Percentiles rank a stretch among this genome's conserved stretches.
Evolutionary conservation across 2,113 vertebrate species (phyloP).

Genomic region (Xenotilapia longispinis): DNA sequence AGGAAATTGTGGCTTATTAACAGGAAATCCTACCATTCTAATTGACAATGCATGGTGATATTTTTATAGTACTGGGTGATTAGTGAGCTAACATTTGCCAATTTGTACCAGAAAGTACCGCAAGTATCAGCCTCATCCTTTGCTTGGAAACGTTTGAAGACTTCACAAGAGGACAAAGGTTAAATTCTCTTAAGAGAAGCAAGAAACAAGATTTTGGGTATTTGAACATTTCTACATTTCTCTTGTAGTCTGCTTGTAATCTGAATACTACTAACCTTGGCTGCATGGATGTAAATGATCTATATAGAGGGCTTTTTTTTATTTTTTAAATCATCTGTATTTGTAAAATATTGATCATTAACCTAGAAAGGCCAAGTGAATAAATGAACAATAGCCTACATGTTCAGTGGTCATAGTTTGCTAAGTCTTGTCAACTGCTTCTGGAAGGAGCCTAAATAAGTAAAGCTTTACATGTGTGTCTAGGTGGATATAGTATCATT

Average conservation of each 20-base stretch:
- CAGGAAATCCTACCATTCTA: background rate
- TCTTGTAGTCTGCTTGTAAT: background rate
- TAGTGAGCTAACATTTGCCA: background rate
- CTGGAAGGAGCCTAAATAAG: background rate
- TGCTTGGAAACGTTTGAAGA: background rate
- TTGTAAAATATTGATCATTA: background rate
- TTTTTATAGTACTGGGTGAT: background rate
- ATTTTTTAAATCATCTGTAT: background rate
- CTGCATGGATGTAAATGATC: background rate
- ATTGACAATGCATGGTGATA: background rate
- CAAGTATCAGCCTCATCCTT: background rate
- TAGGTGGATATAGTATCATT: background rate
- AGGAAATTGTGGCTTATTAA: background rate
- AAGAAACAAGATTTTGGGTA: background rate
- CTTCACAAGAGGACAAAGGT: background rate
- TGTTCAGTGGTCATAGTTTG: background rate
- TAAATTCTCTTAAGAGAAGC: background rate
- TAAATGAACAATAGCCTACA: background rate
- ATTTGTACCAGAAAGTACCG: background rate
- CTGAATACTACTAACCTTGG: accelerated
- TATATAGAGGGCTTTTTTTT: background rate
- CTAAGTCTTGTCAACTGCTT: accelerated
- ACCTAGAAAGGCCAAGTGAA: background rate
- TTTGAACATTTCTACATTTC: background rate
- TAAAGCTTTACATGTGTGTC: background rate